Evolutionary conservation across 2,797 vertebrate species (phyloP).

Genomic region (Myiothlypis coronata): DNA sequence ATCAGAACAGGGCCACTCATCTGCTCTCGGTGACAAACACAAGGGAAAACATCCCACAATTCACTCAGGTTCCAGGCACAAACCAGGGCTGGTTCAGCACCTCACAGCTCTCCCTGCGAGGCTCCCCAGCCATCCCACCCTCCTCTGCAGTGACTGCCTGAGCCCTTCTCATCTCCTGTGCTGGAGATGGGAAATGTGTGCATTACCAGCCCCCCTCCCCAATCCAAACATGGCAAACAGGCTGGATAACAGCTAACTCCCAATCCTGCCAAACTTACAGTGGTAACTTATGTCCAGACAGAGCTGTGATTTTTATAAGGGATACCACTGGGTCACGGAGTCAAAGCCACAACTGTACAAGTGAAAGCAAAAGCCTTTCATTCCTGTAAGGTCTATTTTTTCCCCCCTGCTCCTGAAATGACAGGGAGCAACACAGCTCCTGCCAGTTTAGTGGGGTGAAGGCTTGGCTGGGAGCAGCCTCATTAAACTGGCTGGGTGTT

Average conservation of each 20-base stretch:
- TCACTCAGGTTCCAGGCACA: rapidly evolving
- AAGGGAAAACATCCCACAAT: neutral
- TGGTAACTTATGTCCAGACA: neutral
- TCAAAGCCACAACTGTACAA: neutral
- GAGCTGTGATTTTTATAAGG: neutral
- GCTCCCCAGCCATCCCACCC: neutral
- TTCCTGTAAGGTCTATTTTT: neutral
- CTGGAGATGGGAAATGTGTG: neutral
- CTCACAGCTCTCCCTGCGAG: rapidly evolving
- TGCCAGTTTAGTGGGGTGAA: neutral
- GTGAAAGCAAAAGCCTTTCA: neutral
- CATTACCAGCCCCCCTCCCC: neutral
- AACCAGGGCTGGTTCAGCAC: neutral
- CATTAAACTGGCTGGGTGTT: conserved; percentile 12
- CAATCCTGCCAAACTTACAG: neutral
- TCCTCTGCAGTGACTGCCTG: neutral
- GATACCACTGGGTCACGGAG: neutral
- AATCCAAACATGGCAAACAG: neutral
- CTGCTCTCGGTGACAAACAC: neutral
- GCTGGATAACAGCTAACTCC: neutral
- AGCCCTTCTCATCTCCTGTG: neutral
- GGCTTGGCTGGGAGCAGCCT: conserved; percentile 18
- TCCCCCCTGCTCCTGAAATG: neutral
- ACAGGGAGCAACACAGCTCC: neutral
- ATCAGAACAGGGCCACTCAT: neutral